These are phyloP conservation scores for Buathra laborator DNA, from an alignment of 2,888 invertebrate genomes.

Conservation along the genomic window DNA sequence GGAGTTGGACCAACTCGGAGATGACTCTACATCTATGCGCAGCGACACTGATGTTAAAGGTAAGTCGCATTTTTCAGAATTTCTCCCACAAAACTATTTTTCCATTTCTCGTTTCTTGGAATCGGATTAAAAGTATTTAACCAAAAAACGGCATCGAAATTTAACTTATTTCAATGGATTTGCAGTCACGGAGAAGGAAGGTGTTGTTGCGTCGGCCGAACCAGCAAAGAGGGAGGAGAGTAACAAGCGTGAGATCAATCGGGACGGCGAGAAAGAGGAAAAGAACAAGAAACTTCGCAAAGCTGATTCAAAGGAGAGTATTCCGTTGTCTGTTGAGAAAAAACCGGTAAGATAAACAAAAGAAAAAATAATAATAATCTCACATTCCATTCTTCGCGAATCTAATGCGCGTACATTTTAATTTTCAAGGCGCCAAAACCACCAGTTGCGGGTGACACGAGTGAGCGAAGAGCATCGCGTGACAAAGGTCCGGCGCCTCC, in stretches of 20 bases:
- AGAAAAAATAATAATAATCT: background rate
- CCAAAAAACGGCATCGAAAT: background rate
- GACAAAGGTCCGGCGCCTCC: constrained; percentile 94
- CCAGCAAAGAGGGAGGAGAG: constrained; percentile 82
- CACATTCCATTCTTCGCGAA: constrained; percentile 20
- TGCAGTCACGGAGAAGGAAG: constrained; percentile 85
- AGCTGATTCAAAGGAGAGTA: constrained; percentile 84
- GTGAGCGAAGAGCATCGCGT: constrained; percentile 86
- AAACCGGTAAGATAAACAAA: constrained; percentile 79
- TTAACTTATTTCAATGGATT: constrained; percentile 54
- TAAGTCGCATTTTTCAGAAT: constrained; percentile 81
- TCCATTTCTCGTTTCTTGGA: background rate
- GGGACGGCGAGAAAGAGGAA: constrained; percentile 83
- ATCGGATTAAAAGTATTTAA: background rate
- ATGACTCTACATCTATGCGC: constrained; percentile 94
- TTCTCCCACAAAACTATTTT: background rate
- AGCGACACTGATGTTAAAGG: constrained; percentile 94
- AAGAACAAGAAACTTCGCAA: constrained; percentile 84
- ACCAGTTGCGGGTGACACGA: constrained; percentile 83
- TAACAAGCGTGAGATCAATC: constrained; percentile 84
- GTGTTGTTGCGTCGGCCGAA: constrained; percentile 80
- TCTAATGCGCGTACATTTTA: constrained; percentile 1
- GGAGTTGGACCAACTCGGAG: constrained; percentile 92
- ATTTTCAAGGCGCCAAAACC: constrained; percentile 89
- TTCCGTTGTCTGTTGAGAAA: constrained; percentile 81